A percentile compares a stretch with the other conserved stretches of the same genome.
Evolutionary conservation across 2,888 invertebrate genomes (phyloP).

Genomic region (Dendrolimus pini): DNA sequence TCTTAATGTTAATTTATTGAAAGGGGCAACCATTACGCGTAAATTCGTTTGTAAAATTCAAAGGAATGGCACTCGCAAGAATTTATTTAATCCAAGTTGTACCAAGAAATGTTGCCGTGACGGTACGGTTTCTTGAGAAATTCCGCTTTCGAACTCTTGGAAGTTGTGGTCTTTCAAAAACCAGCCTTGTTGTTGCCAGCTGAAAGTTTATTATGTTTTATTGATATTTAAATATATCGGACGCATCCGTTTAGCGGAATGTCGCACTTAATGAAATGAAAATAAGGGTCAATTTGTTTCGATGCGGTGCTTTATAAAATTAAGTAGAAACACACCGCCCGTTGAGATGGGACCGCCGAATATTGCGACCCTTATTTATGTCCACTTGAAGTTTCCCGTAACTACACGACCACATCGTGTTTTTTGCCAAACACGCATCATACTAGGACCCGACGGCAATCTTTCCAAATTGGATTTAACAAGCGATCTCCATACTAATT

Average conservation of each 20-base stretch:
- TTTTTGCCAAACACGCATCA: conserved; percentile 49
- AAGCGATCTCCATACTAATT: conserved; percentile 22
- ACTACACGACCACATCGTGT: conserved; percentile 46
- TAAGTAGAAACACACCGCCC: conserved; percentile 45
- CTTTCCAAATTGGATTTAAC: conserved; percentile 36
- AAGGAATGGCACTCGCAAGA: conserved; percentile 42
- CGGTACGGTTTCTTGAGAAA: conserved; percentile 62
- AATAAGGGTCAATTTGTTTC: conserved; percentile 27
- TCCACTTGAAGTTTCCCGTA: conserved; percentile 69
- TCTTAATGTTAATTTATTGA: conserved; percentile 32
- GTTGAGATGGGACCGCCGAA: conserved; percentile 64
- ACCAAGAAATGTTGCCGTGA: conserved; percentile 58
- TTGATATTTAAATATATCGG: conserved; percentile 16
- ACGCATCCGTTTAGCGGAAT: conserved; percentile 4
- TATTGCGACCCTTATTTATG: conserved; percentile 73
- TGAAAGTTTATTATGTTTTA: conserved; percentile 47
- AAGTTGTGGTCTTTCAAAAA: conserved; percentile 34
- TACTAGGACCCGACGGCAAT: conserved; percentile 28
- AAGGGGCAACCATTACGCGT: conserved; percentile 30
- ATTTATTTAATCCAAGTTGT: conserved; percentile 62
- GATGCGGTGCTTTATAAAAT: conserved; percentile 34
- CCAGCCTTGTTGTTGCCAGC: conserved; percentile 29
- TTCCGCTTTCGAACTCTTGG: conserved; percentile 39
- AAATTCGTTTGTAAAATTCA: conserved; percentile 45
- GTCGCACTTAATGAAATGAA: conserved; percentile 5